Evolutionary conservation across 2,113 vertebrate species (phyloP).

Genomic region (Prolemur simus): DNA sequence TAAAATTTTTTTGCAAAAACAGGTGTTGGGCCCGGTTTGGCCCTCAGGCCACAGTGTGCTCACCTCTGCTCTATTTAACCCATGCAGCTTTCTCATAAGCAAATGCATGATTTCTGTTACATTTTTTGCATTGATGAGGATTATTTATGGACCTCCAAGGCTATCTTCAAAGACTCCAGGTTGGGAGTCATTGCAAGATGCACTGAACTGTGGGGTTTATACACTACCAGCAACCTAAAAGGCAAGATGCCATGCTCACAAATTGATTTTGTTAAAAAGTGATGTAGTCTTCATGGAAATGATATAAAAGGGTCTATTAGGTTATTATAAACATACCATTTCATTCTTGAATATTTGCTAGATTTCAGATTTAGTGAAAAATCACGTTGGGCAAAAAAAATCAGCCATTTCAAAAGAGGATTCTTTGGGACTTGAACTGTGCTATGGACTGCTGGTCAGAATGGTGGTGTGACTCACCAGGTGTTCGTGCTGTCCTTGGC

Average conservation of each 20-base stretch:
- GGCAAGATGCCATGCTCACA: fast-evolving
- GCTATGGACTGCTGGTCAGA: neutral
- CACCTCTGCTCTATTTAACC: neutral
- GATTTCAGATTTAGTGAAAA: neutral
- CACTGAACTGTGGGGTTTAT: neutral
- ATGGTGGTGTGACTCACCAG: neutral
- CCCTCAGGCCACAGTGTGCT: neutral
- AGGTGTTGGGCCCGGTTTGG: neutral
- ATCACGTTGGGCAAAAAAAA: neutral
- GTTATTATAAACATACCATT: neutral
- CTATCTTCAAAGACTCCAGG: neutral
- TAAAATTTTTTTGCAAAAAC: neutral
- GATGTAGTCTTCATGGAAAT: neutral
- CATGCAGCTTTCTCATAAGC: neutral
- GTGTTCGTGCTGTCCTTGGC: neutral
- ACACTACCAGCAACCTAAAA: neutral
- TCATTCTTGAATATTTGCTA: neutral
- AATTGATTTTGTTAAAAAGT: neutral
- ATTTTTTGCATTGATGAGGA: neutral
- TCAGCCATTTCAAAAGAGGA: neutral
- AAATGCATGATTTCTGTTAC: neutral
- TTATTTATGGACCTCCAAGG: neutral
- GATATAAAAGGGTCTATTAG: neutral
- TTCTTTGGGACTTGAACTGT: neutral
- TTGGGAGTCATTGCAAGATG: neutral